These are phyloP conservation scores for Spongilla lacustris DNA, from an alignment of 37 sponge, comb jelly and placozoan genomes.

Conservation along the genomic window DNA sequence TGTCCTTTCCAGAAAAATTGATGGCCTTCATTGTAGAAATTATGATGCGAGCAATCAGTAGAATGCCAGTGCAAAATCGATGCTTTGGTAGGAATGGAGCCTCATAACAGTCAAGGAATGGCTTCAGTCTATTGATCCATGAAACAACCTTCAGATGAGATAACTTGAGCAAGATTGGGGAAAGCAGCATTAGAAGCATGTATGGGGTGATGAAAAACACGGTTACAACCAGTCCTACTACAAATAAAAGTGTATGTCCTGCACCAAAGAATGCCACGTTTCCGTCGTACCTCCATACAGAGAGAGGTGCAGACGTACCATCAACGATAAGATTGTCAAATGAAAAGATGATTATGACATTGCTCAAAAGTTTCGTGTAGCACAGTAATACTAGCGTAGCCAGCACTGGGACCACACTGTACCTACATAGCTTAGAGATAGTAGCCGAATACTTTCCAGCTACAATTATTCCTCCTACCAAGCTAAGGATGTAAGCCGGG, in stretches of 20 bases:
- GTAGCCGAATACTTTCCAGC: neutral
- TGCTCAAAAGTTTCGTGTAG: constrained; percentile 10
- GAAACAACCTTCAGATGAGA: neutral
- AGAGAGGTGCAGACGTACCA: too few relatives aligned
- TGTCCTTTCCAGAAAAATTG: neutral
- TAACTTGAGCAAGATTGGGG: neutral
- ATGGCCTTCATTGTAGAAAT: neutral
- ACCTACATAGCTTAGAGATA: neutral
- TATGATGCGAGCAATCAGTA: neutral
- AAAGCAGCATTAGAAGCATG: neutral
- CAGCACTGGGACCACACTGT: neutral
- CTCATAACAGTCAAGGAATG: neutral
- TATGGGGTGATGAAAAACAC: neutral
- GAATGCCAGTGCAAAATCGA: neutral
- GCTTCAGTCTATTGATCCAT: neutral
- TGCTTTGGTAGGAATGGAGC: neutral
- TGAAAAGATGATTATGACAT: too few relatives aligned
- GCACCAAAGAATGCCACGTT: neutral
- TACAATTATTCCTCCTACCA: neutral
- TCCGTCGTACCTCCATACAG: constrained; percentile 6
- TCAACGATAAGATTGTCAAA: neutral
- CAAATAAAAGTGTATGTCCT: neutral
- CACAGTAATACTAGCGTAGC: constrained; percentile 2
- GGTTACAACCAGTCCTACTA: neutral
- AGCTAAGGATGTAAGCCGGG: neutral